Evolutionary conservation across 92 coral and sea anemone species (phyloP).

Genomic region (Siderastrea siderea): DNA sequence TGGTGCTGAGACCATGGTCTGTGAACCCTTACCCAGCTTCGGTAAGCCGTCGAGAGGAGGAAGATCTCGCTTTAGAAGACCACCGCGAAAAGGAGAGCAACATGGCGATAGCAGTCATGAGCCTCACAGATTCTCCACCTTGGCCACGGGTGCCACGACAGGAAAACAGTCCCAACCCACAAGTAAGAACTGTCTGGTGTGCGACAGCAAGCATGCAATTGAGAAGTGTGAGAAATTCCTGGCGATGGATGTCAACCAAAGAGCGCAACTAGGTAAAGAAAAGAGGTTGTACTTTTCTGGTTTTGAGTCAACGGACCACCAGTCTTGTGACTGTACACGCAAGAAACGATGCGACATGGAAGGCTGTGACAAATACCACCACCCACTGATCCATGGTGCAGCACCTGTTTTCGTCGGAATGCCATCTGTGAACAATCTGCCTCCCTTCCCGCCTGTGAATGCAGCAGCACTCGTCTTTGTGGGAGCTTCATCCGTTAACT

Average conservation of each 20-base stretch:
- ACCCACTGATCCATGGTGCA: conserved; percentile 65
- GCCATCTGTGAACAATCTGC: conserved; percentile 48
- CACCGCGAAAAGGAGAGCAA: too few relatives aligned
- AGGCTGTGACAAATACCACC: conserved; percentile 61
- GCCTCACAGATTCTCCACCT: too few relatives aligned
- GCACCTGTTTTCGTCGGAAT: conserved; percentile 51
- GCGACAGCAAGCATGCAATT: too few relatives aligned
- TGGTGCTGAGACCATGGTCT: too few relatives aligned
- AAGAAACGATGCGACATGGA: conserved; percentile 38
- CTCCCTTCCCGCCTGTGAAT: conserved; percentile 40
- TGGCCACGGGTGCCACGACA: too few relatives aligned
- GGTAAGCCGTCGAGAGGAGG: too few relatives aligned
- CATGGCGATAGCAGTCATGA: too few relatives aligned
- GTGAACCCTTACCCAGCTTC: too few relatives aligned
- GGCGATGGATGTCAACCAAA: conserved; percentile 63
- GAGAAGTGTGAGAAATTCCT: too few relatives aligned
- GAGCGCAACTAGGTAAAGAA: conserved; percentile 68
- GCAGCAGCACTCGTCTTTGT: conserved; percentile 56
- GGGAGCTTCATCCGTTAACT: conserved; percentile 48
- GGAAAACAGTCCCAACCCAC: too few relatives aligned
- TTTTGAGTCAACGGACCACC: conserved; percentile 61
- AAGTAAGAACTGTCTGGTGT: too few relatives aligned
- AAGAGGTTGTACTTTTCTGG: conserved; percentile 70
- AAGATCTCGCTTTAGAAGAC: too few relatives aligned
- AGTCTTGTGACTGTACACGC: conserved; percentile 36